These are phyloP conservation scores for Smutsia temminckii DNA, from an alignment of 2,797 vertebrate species.

Conservation along the genomic window DNA sequence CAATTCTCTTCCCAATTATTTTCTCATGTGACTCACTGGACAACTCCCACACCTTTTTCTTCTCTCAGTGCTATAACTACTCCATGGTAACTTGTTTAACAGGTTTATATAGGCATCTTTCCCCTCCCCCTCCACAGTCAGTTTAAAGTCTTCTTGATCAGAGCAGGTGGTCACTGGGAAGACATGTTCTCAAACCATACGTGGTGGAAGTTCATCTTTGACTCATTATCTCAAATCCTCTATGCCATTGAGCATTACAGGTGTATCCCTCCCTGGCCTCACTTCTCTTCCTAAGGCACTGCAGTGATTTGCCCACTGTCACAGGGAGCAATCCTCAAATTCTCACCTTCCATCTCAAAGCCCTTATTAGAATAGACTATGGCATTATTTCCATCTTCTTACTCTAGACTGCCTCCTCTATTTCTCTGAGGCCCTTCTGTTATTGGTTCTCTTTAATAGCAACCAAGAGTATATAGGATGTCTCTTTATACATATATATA, in stretches of 20 bases:
- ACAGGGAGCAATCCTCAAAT: background rate
- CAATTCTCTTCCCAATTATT: conserved; percentile 5
- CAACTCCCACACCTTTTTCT: background rate
- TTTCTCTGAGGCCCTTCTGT: background rate
- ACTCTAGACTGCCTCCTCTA: background rate
- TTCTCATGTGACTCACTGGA: conserved; percentile 54
- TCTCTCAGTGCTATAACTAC: background rate
- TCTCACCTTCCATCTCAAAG: background rate
- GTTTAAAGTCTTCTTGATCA: conserved; percentile 26
- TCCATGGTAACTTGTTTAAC: conserved; percentile 31
- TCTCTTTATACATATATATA: background rate
- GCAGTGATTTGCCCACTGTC: background rate
- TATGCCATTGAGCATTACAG: background rate
- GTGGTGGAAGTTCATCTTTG: background rate
- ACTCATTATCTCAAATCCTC: background rate
- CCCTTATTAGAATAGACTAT: background rate
- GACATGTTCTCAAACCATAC: background rate
- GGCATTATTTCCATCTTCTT: background rate
- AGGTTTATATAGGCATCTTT: conserved; percentile 34
- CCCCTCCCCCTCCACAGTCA: background rate
- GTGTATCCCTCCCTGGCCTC: background rate
- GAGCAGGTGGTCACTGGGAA: background rate
- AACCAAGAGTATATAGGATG: background rate
- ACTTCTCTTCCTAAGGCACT: background rate
- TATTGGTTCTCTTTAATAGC: background rate